Base-by-base conservation (phyloP, 64 coral and sea anemone species). In the Stichodactyla mertensii region DNA sequence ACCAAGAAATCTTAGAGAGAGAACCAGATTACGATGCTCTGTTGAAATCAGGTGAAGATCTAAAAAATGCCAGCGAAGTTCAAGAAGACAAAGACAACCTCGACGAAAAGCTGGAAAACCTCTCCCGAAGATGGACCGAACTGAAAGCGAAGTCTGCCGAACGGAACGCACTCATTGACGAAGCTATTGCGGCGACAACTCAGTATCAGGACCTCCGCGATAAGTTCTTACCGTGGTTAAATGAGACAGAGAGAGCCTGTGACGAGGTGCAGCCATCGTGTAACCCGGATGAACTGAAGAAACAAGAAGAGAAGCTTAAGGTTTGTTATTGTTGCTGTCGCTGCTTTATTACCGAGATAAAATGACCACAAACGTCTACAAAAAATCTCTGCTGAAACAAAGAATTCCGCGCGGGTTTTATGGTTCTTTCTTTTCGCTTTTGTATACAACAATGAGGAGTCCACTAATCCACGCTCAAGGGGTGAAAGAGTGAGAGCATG, bases 1-100 rank as follows among this genome's bases (percentile, higher is more conserved):
- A 99, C 84, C 90, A 93, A 77, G 97, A 95, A 85, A 92, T 99
- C 10, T 71, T 90, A 13, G 82, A 95, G 15, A 94, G 93, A 58
- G 90, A 95, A 66, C 80, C 92, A 15, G 60, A 22, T 19, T 98
- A 85, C 54, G 55, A 77, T 59, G 92, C 87, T 20, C 69, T 98
- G 36, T n/a, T 74, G 23, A 83, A 94, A 52, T 84, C 86, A 28
- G 88, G 96, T 10, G 87, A 98, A 51, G 66, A 88, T 8, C 85
- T 98, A 11, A 92, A 92, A 77, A 85, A 89, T 16, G 88, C 80
- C 23, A 98, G 92, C 67, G 78, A 95, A 51, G 18, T 85, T 16
- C 66, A 77, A 24, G 51, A 80, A 57, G 96, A 95, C 16, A 78
- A 87, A 74, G 93, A 92, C 20, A 92, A 87, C n/a, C 10, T 98